Conservation (phyloP, 2,797 vertebrate species). For the Enteromius mattozi region DNA sequence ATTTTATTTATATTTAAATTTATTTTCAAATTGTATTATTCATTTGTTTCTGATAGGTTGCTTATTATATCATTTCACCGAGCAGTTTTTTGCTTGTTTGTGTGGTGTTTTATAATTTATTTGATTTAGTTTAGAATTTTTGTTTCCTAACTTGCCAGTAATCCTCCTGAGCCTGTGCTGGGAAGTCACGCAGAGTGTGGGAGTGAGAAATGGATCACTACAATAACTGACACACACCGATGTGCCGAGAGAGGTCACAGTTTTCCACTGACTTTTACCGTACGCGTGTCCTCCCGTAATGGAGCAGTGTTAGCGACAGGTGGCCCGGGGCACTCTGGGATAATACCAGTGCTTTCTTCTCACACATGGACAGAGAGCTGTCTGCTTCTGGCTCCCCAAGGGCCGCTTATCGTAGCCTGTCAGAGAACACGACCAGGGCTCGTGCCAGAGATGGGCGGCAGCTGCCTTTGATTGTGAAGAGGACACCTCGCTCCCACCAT, state of each 20-base stretch:
- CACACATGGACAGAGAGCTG: slow-evolving; percentile 9
- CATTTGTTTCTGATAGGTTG: background rate
- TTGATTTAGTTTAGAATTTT: background rate
- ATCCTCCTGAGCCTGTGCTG: background rate
- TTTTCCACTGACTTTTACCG: slow-evolving; percentile 69
- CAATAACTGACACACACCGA: slow-evolving; percentile 5
- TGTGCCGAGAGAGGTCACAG: slow-evolving; percentile 23
- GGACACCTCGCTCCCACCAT: slow-evolving; percentile 66
- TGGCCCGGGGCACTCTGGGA: slow-evolving; percentile 58
- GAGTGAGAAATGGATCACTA: slow-evolving; percentile 17
- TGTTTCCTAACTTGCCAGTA: background rate
- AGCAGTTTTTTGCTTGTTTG: background rate
- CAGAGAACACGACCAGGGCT: slow-evolving; percentile 44
- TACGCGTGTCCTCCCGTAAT: slow-evolving; percentile 69
- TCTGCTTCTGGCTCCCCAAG: slow-evolving; percentile 47
- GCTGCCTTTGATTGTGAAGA: slow-evolving; percentile 72
- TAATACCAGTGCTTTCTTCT: background rate
- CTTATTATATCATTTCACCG: background rate
- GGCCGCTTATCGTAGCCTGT: slow-evolving; percentile 52
- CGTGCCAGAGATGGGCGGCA: slow-evolving; percentile 59
- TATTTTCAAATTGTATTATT: background rate
- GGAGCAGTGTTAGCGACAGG: slow-evolving; percentile 50
- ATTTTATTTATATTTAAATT: no score
- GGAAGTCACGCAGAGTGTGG: slow-evolving; percentile 5
- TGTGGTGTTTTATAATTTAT: background rate